Conservation (phyloP, 2,888 invertebrate species). For the Lottia gigantea region DNA sequence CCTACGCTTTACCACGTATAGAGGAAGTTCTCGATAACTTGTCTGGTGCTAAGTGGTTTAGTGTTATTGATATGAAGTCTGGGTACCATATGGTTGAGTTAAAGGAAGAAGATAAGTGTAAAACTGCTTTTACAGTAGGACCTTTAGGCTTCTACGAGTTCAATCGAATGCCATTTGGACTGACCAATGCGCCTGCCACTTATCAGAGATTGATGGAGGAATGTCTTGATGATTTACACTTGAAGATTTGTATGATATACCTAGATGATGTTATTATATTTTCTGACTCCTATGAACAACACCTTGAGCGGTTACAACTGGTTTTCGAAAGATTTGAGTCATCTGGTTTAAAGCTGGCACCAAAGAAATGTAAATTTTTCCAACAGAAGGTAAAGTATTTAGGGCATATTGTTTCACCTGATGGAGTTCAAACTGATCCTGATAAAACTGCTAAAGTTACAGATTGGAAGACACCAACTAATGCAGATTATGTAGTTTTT, state of each 20-base stretch:
- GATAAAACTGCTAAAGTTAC: slow-evolving; percentile 23
- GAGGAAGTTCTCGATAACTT: too few relatives aligned
- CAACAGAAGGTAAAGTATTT: slow-evolving; percentile 21
- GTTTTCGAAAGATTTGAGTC: slow-evolving; percentile 11
- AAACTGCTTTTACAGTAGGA: slow-evolving; percentile 33
- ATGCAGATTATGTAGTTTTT: slow-evolving; percentile 7
- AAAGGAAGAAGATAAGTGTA: slow-evolving; percentile 27
- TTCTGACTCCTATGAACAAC: too few relatives aligned
- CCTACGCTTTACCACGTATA: too few relatives aligned
- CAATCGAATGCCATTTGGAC: slow-evolving; percentile 13
- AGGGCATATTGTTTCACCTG: slow-evolving; percentile 26
- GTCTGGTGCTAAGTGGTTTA: background rate
- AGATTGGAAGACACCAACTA: slow-evolving; percentile 25
- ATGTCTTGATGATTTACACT: too few relatives aligned
- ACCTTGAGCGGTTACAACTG: slow-evolving; percentile 8
- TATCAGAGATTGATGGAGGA: too few relatives aligned
- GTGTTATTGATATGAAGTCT: slow-evolving; percentile 29
- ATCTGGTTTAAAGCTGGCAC: too few relatives aligned
- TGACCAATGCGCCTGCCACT: too few relatives aligned
- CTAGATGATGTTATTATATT: too few relatives aligned
- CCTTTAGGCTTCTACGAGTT: slow-evolving; percentile 28
- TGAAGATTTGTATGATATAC: too few relatives aligned
- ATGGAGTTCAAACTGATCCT: slow-evolving; percentile 27
- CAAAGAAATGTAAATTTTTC: slow-evolving; percentile 6
- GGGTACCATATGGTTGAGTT: slow-evolving; percentile 29